Evolutionary conservation across 2,113 vertebrate species (phyloP), one percentile per base, ranked within the genome.

Genomic region (Colaptes auratus): DNA sequence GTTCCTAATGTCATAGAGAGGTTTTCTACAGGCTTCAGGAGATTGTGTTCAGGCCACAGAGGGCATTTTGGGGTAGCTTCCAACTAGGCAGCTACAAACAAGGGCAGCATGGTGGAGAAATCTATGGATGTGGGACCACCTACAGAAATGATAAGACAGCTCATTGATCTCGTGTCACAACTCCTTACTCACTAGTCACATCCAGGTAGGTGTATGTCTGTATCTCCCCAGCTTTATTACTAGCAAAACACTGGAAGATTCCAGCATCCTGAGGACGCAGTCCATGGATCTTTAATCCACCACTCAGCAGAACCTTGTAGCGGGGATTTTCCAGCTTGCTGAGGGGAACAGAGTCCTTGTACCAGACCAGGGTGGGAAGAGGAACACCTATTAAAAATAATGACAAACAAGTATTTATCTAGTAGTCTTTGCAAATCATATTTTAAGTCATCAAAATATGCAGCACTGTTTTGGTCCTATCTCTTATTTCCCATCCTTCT

Each of bases 221-320:
- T 42, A 96, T 96, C 96, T 99, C 99, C 76, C 99, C 99, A 0
- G 98, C 99, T 8, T 94, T 96, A 28, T 98, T 99, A 64, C 97
- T 98, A 44, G 99, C 99, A 9, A 99, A 98, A 86, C 99, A 99
- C 97, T 99, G 99, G 97, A 99, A 99, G 95, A 99, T 98, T 42
- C 99, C 99, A 1, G 98, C 98, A 4, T 99, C 99, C n/a, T 97
- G 98, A 2, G 98, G 98, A 59, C 96, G 97, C 72, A 98, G 97
- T 58, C 96, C 90, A 20, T 98, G 98, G 81, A 99, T 98, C 27
- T 97, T 98, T 92, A 99, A 97, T 52, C 97, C 98, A 3, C 98
- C 96, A 0, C 98, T 98, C 12, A 97, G 44, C 9, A 97, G 98
- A 21, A 98, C 97, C 92, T 97, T 98, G 96, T 99, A 99, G n/a